These are phyloP conservation scores for Marcusenius ussheri DNA, from an alignment of 2,113 vertebrate species.

Conservation along the genomic window DNA sequence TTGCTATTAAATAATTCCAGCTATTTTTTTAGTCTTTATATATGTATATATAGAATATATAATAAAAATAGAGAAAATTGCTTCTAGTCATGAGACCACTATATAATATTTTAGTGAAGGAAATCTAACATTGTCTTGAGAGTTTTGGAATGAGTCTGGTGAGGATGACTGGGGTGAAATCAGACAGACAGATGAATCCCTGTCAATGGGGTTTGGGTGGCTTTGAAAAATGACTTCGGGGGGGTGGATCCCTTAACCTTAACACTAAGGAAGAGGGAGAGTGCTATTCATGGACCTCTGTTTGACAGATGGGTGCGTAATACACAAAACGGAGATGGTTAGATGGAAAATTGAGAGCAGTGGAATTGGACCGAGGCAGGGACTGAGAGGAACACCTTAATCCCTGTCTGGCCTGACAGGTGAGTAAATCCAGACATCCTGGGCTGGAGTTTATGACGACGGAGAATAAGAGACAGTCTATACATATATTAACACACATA, in stretches of 20 bases:
- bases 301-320: background rate
- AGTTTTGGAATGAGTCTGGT: background rate
- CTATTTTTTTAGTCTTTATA: slow-evolving; percentile 58
- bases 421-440: slow-evolving; percentile 1
- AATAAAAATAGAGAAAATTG: slow-evolving; percentile 65
- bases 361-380: background rate
- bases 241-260: background rate
- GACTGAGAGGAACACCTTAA: background rate
- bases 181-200: background rate
- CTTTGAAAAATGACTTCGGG: background rate
- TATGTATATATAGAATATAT: slow-evolving; percentile 64
- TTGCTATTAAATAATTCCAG: slow-evolving; percentile 74
- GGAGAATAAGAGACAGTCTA: slow-evolving; percentile 57
- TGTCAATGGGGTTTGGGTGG: background rate
- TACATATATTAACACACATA: slow-evolving; percentile 61
- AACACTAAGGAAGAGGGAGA: background rate
- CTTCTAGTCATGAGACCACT: slow-evolving; percentile 62
- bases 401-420: background rate
- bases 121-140: slow-evolving; percentile 32
- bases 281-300: background rate
- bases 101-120: slow-evolving; percentile 55
- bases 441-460: slow-evolving; percentile 42
- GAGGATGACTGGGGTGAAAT: background rate
- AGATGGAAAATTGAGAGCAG: background rate
- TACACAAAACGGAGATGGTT: background rate